Percentiles rank a stretch among this genome's conserved stretches.
Conservation (phyloP, 2,113 vertebrate species). For the Microcebus lehilahytsara region DNA sequence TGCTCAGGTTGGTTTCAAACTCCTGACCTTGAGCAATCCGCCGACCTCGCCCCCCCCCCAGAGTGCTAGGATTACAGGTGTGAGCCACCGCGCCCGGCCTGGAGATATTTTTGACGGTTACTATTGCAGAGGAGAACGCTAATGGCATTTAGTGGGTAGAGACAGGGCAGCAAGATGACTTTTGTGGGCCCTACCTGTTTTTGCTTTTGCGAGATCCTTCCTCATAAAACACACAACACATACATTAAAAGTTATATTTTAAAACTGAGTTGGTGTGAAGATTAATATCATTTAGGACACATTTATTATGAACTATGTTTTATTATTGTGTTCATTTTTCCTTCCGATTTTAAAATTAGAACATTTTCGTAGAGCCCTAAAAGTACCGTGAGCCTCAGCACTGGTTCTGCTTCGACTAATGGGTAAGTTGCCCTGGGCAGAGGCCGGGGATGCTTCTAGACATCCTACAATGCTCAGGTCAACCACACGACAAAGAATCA, state of each 20-base stretch:
- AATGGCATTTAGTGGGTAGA: background rate
- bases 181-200: background rate
- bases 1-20: too few relatives aligned
- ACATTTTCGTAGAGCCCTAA: background rate
- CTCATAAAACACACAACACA: background rate
- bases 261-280: background rate
- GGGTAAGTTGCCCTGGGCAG: fast-evolving
- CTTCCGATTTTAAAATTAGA: background rate
- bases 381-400: background rate
- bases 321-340: background rate
- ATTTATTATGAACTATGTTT: background rate
- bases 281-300: background rate
- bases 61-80: too few relatives aligned
- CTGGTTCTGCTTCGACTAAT: fast-evolving
- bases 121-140: background rate
- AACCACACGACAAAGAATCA: background rate
- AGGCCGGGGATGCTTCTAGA: background rate
- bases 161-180: background rate
- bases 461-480: fast-evolving
- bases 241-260: background rate
- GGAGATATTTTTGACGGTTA: background rate
- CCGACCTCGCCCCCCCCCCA: too few relatives aligned
- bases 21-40: too few relatives aligned
- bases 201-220: background rate
- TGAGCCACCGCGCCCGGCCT: background rate